Evolutionary conservation across 2,797 vertebrate genomes (phyloP).

Genomic region (Gallinago stenura): DNA sequence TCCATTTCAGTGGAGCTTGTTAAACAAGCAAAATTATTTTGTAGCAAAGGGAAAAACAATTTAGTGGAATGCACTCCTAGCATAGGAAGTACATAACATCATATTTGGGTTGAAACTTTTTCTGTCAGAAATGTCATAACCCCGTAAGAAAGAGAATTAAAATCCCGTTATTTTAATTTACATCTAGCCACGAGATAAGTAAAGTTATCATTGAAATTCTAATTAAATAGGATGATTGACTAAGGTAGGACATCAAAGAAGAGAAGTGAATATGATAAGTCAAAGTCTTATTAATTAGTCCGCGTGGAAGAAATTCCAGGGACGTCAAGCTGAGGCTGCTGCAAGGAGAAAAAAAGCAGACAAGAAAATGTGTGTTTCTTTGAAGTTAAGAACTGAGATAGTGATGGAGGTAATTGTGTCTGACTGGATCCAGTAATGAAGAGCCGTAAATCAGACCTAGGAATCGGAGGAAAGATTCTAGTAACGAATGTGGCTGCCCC

Average conservation of each 20-base stretch:
- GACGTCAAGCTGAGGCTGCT: conserved; percentile 87
- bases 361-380: conserved; percentile 87
- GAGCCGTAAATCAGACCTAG: conserved; percentile 85
- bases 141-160: conserved; percentile 80
- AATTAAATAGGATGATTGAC: conserved; percentile 89
- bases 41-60: conserved; percentile 75
- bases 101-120: conserved; percentile 81
- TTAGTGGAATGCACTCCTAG: conserved; percentile 55
- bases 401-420: conserved; percentile 91
- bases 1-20: conserved; percentile 68
- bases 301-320: conserved; percentile 83
- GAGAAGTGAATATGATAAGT: conserved; percentile 86
- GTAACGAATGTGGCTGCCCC: conserved; percentile 82
- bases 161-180: conserved; percentile 86
- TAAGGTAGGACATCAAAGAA: conserved; percentile 91
- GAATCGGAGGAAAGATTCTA: conserved; percentile 83
- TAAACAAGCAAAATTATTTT: conserved; percentile 71
- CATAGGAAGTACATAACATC: conserved; percentile 70
- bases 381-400: conserved; percentile 90
- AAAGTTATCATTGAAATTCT: conserved; percentile 87
- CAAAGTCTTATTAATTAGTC: conserved; percentile 90
- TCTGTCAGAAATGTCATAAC: conserved; percentile 79
- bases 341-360: conserved; percentile 83
- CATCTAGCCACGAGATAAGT: conserved; percentile 86
- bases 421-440: conserved; percentile 94